Evolutionary conservation across 1,140 invertebrate species (phyloP).

Genomic region (Eriocheir sinensis): DNA sequence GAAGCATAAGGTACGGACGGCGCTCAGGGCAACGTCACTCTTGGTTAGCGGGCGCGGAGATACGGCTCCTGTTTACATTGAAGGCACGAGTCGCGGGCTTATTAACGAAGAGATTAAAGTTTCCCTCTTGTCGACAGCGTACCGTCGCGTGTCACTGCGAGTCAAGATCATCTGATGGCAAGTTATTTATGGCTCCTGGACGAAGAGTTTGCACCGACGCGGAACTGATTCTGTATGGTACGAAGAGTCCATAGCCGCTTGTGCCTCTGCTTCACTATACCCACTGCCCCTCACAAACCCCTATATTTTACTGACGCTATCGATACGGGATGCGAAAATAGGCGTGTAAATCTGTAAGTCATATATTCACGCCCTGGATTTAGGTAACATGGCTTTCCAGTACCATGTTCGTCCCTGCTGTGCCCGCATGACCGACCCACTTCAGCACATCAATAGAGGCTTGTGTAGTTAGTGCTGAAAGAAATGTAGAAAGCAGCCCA

Average conservation of each 20-base stretch:
- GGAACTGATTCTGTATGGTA: background rate
- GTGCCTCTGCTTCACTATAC: background rate
- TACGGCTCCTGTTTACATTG: background rate
- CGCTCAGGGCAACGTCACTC: background rate
- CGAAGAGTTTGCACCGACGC: no score
- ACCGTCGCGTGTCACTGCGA: background rate
- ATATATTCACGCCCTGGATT: background rate
- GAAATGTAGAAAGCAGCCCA: no score
- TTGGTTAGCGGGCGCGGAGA: background rate
- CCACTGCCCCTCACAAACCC: no score
- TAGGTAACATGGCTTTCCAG: no score
- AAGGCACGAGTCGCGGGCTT: background rate
- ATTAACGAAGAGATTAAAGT: background rate
- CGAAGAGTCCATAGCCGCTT: background rate
- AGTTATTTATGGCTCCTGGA: background rate
- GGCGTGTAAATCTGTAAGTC: background rate
- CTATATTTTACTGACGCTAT: background rate
- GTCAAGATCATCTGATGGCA: background rate
- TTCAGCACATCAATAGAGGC: no score
- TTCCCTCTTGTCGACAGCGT: background rate
- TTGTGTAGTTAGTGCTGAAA: no score
- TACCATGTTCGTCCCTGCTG: background rate
- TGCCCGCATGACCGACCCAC: background rate
- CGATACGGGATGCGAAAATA: background rate
- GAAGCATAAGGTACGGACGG: background rate